A percentile compares a stretch with the other conserved stretches of the same genome.
Conservation (phyloP, 2,113 vertebrate genomes). For the Mustela nigripes region DNA sequence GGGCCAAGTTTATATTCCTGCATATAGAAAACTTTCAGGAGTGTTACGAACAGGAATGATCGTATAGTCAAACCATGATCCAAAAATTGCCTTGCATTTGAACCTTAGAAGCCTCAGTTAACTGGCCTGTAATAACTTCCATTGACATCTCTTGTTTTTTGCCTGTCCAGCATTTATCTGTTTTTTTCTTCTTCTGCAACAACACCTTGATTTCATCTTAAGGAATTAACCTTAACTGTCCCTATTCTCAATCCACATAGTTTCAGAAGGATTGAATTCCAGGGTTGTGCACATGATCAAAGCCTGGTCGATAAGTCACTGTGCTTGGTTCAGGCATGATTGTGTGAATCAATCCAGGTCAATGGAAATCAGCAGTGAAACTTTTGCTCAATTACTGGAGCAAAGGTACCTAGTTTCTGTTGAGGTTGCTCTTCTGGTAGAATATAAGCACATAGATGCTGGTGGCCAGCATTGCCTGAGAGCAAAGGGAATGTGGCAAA, state of each 20-base stretch:
- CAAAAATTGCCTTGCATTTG: not conserved
- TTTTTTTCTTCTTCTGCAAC: not conserved
- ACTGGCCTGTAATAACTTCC: not conserved
- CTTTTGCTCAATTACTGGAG: not conserved
- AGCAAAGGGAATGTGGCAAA: not conserved
- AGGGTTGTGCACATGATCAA: not conserved
- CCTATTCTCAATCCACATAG: not conserved
- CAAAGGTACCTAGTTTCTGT: not conserved
- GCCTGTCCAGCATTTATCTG: not conserved
- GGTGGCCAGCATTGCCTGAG: not conserved
- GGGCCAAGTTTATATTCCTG: constrained; percentile 50
- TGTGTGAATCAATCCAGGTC: not conserved
- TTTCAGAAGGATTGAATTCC: not conserved
- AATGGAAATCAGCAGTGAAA: not conserved
- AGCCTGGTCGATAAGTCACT: not conserved
- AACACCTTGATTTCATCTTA: not conserved
- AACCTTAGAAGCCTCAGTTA: not conserved
- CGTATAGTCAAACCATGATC: not conserved
- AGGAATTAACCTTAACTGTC: not conserved
- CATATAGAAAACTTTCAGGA: not conserved
- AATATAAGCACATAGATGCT: not conserved
- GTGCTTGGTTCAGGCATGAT: not conserved
- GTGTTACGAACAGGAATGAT: constrained; percentile 41
- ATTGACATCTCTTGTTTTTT: not conserved
- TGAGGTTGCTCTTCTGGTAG: not conserved